phyloP scores from a whole-genome alignment of 2,888 invertebrate species.

The Congeria kusceri region DNA sequence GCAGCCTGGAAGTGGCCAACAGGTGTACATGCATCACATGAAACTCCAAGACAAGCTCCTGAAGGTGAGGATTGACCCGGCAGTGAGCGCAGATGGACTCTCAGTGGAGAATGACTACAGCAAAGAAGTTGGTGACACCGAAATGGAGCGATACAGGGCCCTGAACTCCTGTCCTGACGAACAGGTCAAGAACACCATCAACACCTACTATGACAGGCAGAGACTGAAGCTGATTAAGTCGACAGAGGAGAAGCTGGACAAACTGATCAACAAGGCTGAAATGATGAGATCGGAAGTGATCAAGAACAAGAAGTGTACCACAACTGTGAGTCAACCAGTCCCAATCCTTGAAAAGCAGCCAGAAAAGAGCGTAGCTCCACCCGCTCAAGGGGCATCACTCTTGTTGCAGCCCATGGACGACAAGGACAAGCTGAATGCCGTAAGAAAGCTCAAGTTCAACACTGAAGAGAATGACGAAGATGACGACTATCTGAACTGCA shows the following conservation, averaged over 20 bases:
- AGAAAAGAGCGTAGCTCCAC: background rate
- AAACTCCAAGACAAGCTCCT: conserved; percentile 68
- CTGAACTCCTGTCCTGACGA: conserved; percentile 64
- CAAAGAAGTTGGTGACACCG: conserved; percentile 66
- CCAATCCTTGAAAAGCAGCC: background rate
- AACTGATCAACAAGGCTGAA: conserved; percentile 55
- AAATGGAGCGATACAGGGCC: conserved; percentile 73
- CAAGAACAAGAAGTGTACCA: conserved; percentile 16
- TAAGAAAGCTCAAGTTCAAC: conserved; percentile 57
- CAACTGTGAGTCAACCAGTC: background rate
- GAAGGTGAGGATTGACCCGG: conserved; percentile 56
- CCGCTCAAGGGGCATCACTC: conserved; percentile 57
- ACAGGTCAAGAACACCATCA: conserved; percentile 62
- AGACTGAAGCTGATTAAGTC: conserved; percentile 51
- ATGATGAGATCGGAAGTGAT: conserved; percentile 39
- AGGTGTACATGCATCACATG: conserved; percentile 60
- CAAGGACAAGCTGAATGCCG: conserved; percentile 49
- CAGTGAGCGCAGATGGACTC: conserved; percentile 60
- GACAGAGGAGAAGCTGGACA: conserved; percentile 56
- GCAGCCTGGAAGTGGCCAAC: conserved; percentile 30
- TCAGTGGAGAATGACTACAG: conserved; percentile 69
- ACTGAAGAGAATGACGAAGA: conserved; percentile 22
- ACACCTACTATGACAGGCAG: conserved; percentile 71
- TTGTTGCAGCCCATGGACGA: conserved; percentile 48
- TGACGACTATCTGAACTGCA: conserved; percentile 60